Base-by-base conservation (phyloP, 2,888 invertebrate species). In the Philopedon plagiatum region DNA sequence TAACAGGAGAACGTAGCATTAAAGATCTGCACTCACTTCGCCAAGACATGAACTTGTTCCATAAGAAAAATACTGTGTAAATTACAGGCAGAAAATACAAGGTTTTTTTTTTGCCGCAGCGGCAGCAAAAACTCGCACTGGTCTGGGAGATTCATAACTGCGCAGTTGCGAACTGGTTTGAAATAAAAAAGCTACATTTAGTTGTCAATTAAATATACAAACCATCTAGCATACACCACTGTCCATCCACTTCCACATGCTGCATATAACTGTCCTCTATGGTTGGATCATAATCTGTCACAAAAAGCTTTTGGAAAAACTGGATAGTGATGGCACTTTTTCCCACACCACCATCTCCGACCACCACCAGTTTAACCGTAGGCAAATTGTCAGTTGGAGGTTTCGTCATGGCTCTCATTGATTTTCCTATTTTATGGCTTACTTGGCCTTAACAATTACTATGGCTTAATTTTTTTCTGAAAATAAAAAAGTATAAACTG, bases 281-380 rank as follows among this genome's bases (percentile, higher is more conserved):
- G 15, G 97, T 97, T 5, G 97, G 97, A 86, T 97, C 97, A 82
- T 97, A 97, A 85, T 97, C 97, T 0, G 95, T 95, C 74, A 97
- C 95, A 85, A 97, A 97, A 81, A 96, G 88, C 85, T 96, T 96
- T 87, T 97, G 97, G 86, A 97, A 97, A 87, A 96, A 95, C 87
- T 97, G 95, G 83, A 96, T 97, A n/a, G 97, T 97, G 80, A 97
- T 91, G n/a, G 96, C 96, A 80, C 95, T 95, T 87, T 97, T 97
- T 76, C 97, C 97, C 66, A 97, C 97, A 77, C 97, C 97, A 76
- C 97, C 97, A 86, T 96, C 96, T 4, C 97, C 97, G 18, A 97
- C 96, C 75, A 97, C 97, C 74, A 97, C 97, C 82, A 97, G 85
- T 85, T 96, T 97, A 83, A 95, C 95, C 74, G 91, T 91, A 75